A percentile compares a stretch with the other conserved stretches of the same genome.
phyloP scores from a whole-genome alignment of 2,113 vertebrate genomes.

The Pseudopipra pipra region DNA sequence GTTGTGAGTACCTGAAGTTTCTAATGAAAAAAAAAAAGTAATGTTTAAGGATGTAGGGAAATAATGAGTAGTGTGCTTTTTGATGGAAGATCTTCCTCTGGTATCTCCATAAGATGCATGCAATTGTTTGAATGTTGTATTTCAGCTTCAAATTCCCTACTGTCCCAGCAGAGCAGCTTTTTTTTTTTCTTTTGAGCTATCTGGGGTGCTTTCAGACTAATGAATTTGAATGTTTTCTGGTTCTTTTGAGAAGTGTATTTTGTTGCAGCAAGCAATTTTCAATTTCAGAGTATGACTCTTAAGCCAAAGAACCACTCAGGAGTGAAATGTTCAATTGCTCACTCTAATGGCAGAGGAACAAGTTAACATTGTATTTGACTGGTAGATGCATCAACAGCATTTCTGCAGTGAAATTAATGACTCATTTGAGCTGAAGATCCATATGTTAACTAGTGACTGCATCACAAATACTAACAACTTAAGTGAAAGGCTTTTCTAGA shows the following conservation, averaged over 20 bases:
- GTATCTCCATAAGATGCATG: neutral
- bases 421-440: conserved; percentile 56
- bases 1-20: neutral
- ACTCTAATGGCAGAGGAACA: conserved; percentile 25
- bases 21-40: neutral
- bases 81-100: neutral
- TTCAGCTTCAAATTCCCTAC: neutral
- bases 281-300: conserved; percentile 11
- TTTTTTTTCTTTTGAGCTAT: neutral
- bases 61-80: neutral
- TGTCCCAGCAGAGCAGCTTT: neutral
- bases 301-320: conserved; percentile 23
- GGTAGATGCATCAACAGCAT: conserved; percentile 57
- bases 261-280: conserved; percentile 43
- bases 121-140: neutral
- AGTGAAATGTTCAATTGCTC: conserved; percentile 61
- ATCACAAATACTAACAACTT: conserved; percentile 44
- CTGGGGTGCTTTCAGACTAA: neutral
- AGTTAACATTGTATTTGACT: conserved; percentile 63
- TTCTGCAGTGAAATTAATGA: conserved; percentile 60
- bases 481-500: conserved; percentile 14
- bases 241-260: neutral
- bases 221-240: conserved; percentile 14
- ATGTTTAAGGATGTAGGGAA: neutral
- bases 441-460: conserved; percentile 47